Evolutionary conservation across 2,113 vertebrate species (phyloP), one percentile per base, ranked within the genome.

Genomic region (Uropsilus gracilis): DNA sequence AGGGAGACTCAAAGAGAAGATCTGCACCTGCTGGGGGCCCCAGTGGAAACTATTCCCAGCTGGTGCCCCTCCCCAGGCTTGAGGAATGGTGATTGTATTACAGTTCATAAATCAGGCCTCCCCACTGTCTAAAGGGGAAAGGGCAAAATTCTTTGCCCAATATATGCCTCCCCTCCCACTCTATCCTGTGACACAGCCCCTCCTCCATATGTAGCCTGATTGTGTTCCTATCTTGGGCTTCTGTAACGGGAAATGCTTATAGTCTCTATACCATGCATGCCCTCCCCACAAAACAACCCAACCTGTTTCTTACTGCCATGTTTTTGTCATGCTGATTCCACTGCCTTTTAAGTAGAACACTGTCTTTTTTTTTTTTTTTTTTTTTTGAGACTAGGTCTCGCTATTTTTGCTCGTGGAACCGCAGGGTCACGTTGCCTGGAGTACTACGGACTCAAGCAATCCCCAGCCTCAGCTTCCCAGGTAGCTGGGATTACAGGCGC

Each of bases 11-110:
- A 42, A 57, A 48, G 80, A 83, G 78, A 85, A 80, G 91, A 59
- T 86, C 61, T 78, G 93, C 96, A 96, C 95, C 96, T 97, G 96
- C 93, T 84, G 46, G 63, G 44, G 85, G 20, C 71, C 94, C 55
- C 61, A 46, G 72, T 85, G 72, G 94, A 96, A 94, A 95, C 91
- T 95, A 63, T 90, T 95, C 89, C 86, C 93, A 96, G 93, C 91
- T 95, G 89, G 86, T 90, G 85, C 61, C 61, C 94, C 76, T 94
- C n/a, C 69, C 44, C 66, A n/a, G 90, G 71, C 76, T 76, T 32
- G 50, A 66, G 64, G 89, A 75, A 71, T 69, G 63, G 68, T 64
- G 93, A 92, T 92, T 89, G 50, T 50, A 63, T 97, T 95, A 92
- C 95, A 92, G 89, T 59, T 50, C 96, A 85, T 95, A 94, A 83